phyloP scores from a whole-genome alignment of 2,797 vertebrate species.

The Linurgus olivaceus region DNA sequence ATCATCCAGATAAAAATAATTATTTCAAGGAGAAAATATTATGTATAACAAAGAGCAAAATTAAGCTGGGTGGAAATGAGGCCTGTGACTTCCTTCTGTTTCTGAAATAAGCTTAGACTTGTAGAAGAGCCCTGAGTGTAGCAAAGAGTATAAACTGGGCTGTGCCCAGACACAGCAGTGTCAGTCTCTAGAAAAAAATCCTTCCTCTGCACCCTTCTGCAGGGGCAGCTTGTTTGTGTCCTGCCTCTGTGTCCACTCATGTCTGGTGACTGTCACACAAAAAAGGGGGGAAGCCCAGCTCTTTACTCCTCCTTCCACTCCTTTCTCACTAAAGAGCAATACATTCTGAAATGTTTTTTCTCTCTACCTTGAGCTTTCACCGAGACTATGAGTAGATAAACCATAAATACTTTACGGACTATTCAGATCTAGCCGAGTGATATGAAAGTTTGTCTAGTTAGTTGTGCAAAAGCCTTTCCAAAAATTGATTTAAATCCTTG shows the following conservation, averaged over 20 bases:
- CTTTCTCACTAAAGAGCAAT: background rate
- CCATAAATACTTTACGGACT: background rate
- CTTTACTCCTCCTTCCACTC: background rate
- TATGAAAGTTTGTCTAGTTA: background rate
- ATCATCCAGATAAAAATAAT: background rate
- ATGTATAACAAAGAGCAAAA: background rate
- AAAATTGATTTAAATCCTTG: background rate
- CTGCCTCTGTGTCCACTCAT: background rate
- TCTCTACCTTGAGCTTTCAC: background rate
- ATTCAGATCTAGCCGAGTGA: background rate
- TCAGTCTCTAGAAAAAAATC: fast-evolving
- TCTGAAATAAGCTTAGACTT: background rate
- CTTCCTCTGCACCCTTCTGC: background rate
- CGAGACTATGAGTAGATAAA: background rate
- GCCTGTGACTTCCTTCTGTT: background rate
- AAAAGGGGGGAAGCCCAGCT: background rate
- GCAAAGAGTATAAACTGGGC: background rate
- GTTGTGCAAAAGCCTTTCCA: background rate
- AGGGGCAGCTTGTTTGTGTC: background rate
- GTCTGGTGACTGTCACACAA: background rate
- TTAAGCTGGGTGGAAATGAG: background rate
- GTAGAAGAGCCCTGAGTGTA: background rate
- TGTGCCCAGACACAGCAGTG: background rate
- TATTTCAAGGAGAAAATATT: background rate
- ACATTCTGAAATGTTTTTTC: background rate